Percentiles rank a stretch among this genome's conserved stretches.
phyloP scores from a whole-genome alignment of 2,797 vertebrate species.

The Antennarius maculatus region DNA sequence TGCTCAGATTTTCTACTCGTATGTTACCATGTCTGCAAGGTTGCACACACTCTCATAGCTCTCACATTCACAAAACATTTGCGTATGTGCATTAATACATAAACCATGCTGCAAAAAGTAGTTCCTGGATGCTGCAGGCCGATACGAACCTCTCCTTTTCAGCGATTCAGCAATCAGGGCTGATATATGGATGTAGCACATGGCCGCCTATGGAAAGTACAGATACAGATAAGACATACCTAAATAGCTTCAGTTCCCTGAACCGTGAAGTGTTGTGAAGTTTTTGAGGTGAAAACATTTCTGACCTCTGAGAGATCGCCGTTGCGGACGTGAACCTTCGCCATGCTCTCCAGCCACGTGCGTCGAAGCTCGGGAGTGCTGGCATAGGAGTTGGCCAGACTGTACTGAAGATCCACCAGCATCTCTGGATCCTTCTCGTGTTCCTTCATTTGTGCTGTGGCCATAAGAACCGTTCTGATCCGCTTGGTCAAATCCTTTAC shows the following conservation, averaged over 20 bases:
- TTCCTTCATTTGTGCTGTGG: slow-evolving; percentile 99
- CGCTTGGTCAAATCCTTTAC: slow-evolving; percentile 98
- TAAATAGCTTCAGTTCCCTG: not conserved
- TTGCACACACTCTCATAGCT: slow-evolving; percentile 11
- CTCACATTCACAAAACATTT: slow-evolving; percentile 10
- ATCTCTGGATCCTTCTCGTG: slow-evolving; percentile 98
- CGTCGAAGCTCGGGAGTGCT: slow-evolving; percentile 97
- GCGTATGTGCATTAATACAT: slow-evolving; percentile 18
- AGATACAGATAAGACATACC: not conserved
- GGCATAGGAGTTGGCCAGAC: slow-evolving; percentile 96
- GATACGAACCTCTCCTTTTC: slow-evolving; percentile 92
- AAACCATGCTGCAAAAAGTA: slow-evolving; percentile 48
- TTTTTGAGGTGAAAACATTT: not conserved
- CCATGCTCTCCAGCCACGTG: slow-evolving; percentile 99
- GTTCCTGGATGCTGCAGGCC: slow-evolving; percentile 9
- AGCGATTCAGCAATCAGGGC: slow-evolving; percentile 97
- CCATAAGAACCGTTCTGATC: slow-evolving; percentile 97
- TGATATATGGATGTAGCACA: slow-evolving; percentile 99
- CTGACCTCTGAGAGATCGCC: slow-evolving; percentile 95
- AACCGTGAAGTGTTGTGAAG: not conserved
- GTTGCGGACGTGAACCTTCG: slow-evolving; percentile 95
- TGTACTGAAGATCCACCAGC: slow-evolving; percentile 98
- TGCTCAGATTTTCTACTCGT: slow-evolving; percentile 19
- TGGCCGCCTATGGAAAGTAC: slow-evolving; percentile 86
- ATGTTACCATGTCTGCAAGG: slow-evolving; percentile 27